Evolutionary conservation across 30 jellyfish, hydroid and myxozoan genomes (phyloP).

Genomic region (Pelagia noctiluca): DNA sequence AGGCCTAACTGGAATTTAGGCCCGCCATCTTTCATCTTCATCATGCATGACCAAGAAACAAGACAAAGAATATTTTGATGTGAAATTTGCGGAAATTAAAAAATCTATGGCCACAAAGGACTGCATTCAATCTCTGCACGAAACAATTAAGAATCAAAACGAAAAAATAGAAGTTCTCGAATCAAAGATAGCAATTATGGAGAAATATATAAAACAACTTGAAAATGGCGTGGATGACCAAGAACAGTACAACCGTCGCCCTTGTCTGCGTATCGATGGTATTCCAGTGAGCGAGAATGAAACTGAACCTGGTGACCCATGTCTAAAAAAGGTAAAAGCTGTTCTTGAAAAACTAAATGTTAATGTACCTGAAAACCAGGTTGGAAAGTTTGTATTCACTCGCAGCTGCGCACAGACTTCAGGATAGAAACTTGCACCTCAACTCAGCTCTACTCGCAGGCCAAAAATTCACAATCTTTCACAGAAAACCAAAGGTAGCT

Average conservation of each 20-base stretch:
- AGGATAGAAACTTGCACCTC: too few species aligned
- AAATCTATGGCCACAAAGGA: conserved; percentile 26
- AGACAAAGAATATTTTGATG: conserved; percentile 10
- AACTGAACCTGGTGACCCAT: not conserved
- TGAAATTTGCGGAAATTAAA: conserved; percentile 6
- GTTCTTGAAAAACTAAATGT: not conserved
- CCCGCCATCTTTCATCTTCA: too few species aligned
- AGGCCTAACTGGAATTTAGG: too few species aligned
- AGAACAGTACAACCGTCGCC: conserved; percentile 17
- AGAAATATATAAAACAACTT: not conserved
- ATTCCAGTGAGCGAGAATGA: conserved; percentile 1
- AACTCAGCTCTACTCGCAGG: too few species aligned
- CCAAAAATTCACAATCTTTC: too few species aligned
- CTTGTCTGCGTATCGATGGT: conserved; percentile 11
- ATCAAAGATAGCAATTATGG: conserved; percentile 19
- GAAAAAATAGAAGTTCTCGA: conserved; percentile 13
- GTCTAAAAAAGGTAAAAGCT: not conserved
- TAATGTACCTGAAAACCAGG: conserved; percentile 4
- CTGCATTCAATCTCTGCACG: too few species aligned
- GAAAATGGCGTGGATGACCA: conserved; percentile 10
- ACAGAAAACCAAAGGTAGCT: too few species aligned
- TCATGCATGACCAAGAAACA: not conserved
- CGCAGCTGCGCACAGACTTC: too few species aligned
- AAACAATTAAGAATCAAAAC: conserved; percentile 19
- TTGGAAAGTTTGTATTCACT: too few species aligned